phyloP scores from a whole-genome alignment of 2,113 vertebrate genomes.

The Varanus komodoensis region DNA sequence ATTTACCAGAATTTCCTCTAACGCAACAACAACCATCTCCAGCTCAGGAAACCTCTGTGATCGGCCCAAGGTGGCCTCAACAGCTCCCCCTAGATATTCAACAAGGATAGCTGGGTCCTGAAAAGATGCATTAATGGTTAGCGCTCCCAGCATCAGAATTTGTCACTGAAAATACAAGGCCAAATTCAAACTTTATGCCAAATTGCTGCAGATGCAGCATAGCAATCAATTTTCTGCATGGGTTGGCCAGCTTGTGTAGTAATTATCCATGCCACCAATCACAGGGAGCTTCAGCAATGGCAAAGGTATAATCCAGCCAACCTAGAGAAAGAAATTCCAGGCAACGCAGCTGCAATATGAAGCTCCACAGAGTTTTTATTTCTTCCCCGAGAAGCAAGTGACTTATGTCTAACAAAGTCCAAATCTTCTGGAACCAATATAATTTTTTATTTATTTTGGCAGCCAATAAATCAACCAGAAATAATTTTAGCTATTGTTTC shows the following conservation, averaged over 20 bases:
- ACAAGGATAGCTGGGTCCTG: not conserved
- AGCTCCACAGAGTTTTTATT: not conserved
- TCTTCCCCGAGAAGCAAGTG: not conserved
- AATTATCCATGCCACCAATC: not conserved
- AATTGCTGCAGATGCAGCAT: too few species aligned
- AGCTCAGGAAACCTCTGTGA: not conserved
- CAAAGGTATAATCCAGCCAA: not conserved
- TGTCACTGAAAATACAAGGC: not conserved
- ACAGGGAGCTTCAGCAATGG: not conserved
- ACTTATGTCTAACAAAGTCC: not conserved
- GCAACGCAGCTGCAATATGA: not conserved
- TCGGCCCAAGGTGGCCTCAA: not conserved
- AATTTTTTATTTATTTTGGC: conserved; percentile 11
- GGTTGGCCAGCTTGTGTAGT: not conserved
- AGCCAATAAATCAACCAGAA: not conserved
- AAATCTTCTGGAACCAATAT: conserved; percentile 6
- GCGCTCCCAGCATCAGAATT: not conserved
- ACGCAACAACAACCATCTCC: not conserved
- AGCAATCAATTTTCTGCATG: not conserved
- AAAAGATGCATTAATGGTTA: not conserved
- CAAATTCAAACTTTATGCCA: not conserved
- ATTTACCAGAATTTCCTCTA: not conserved
- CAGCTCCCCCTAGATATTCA: not conserved
- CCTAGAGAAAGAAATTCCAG: not conserved
- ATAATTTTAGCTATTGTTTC: conserved; percentile 1